Evolutionary conservation across 2,888 invertebrate species (phyloP), one percentile per base, ranked within the genome.

Genomic region (Synanthedon formicaeformis): DNA sequence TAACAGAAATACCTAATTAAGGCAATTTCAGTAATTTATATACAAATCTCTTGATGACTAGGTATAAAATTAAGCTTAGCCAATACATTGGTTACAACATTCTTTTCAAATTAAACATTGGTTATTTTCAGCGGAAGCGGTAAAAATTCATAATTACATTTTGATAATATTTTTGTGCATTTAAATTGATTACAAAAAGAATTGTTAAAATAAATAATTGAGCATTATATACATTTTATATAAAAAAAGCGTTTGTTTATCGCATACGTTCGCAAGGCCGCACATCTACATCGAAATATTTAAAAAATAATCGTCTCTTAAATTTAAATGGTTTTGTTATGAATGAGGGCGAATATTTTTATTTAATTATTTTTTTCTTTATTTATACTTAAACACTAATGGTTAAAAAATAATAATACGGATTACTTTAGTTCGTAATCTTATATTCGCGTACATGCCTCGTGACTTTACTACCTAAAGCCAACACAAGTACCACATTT

Each of bases 391-490:
- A 83, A 41, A 63, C 54, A 58, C 76, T 83, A 82, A 75, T 78
- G 74, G 73, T 79, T 76, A 75, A 72, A 66, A 75, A 77, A 78
- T 76, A 78, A 82, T 69, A 60, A 58, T 78, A 76, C 69, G 65
- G 77, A 71, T 72, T 71, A 56, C 55, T 40, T 40, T 49, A 34
- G 18, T 45, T 45, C 23, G 63, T 65, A 65, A 69, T 61, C 58
- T 34, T 34, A n/a, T 61, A 64, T 67, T 73, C 64, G 59, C 59
- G 86, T 81, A 86, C 86, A 81, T 86, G 82, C 82, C 67, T 68
- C 68, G 71, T 81, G 86, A 83, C 87, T 87, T 87, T 87, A 84
- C 73, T 68, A 69, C 69, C 74, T 83, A 87, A 87, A 87, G 87
- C 69, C 87, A 74, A 76, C 73, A 85, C 87, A 84, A 49, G 50